Conservation (phyloP, 2,797 vertebrate species). For the Telmatherina bonti region DNA sequence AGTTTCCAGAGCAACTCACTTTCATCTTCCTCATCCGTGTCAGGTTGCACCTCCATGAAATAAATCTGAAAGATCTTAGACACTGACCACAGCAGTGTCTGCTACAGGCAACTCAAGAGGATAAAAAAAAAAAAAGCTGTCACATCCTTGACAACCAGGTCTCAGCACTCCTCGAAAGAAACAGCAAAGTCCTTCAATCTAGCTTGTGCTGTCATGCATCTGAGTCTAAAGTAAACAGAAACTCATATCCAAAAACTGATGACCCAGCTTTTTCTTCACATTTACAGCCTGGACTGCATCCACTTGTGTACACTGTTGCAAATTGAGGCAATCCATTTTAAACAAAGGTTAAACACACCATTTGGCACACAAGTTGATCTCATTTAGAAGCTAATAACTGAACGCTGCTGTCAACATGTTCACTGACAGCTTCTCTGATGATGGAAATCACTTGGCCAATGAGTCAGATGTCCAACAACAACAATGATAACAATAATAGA, state of each 20-base stretch:
- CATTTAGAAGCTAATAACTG: background rate
- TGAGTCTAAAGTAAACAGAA: constrained; percentile 30
- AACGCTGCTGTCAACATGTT: background rate
- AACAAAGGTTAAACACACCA: constrained; percentile 4
- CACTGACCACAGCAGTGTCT: constrained; percentile 38
- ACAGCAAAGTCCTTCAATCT: constrained; percentile 13
- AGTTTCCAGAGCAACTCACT: constrained; percentile 8
- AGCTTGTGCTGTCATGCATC: constrained; percentile 24
- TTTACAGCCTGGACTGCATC: constrained; percentile 8
- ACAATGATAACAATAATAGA: constrained; percentile 4
- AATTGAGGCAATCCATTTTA: constrained; percentile 28
- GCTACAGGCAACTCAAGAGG: constrained; percentile 35
- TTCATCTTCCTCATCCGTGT: constrained; percentile 37
- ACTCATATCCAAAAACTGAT: constrained; percentile 25
- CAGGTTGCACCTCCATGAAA: constrained; percentile 38
- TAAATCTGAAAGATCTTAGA: constrained; percentile 43
- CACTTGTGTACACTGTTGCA: constrained; percentile 7
- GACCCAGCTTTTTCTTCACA: constrained; percentile 19
- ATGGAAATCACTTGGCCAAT: constrained; percentile 10
- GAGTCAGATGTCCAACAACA: constrained; percentile 8
- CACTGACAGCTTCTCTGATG: background rate
- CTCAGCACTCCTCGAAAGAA: constrained; percentile 17
- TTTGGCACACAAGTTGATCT: constrained; percentile 7
- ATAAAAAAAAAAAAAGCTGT: constrained; percentile 39
- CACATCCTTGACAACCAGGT: constrained; percentile 38